Percentiles rank a stretch among this genome's conserved stretches.
These are phyloP conservation scores for Odontothrips loti DNA, from an alignment of 2,888 invertebrate genomes.

Conservation along the genomic window DNA sequence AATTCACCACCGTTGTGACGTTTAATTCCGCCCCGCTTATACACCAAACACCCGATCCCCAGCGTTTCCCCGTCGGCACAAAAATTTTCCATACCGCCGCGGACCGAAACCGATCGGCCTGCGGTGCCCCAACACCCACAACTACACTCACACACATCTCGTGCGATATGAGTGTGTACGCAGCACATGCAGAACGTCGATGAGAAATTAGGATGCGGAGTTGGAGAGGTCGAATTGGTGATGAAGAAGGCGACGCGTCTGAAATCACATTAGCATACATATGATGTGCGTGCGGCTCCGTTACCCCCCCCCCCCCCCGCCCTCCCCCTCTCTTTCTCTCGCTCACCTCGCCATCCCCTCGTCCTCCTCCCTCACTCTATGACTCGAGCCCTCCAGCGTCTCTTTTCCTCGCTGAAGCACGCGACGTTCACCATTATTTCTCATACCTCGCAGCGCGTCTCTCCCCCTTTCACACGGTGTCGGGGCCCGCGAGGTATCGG, in stretches of 20 bases:
- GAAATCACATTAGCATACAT: neutral
- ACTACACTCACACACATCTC: neutral
- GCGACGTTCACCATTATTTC: neutral
- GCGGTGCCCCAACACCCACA: too few species aligned
- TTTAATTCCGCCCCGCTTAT: neutral
- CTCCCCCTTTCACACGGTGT: too few species aligned
- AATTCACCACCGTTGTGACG: neutral
- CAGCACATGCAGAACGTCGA: neutral
- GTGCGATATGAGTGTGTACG: neutral
- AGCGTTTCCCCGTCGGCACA: neutral
- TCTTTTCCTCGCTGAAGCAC: neutral
- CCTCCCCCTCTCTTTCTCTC: neutral
- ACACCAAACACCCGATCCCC: too few species aligned
- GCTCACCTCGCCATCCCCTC: neutral
- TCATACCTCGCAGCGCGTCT: neutral
- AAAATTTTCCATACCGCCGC: neutral
- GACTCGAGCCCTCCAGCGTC: neutral
- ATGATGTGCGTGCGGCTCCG: neutral
- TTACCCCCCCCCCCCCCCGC: neutral
- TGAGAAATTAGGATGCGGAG: neutral
- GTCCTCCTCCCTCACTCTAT: neutral
- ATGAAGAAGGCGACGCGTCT: neutral
- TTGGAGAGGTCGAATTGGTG: constrained; percentile 19
- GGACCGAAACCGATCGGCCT: too few species aligned
- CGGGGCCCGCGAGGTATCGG: too few species aligned